A percentile compares a stretch with the other conserved stretches of the same genome.
Conservation (phyloP, 2,888 invertebrate genomes). For the Yponomeuta evonymella region DNA sequence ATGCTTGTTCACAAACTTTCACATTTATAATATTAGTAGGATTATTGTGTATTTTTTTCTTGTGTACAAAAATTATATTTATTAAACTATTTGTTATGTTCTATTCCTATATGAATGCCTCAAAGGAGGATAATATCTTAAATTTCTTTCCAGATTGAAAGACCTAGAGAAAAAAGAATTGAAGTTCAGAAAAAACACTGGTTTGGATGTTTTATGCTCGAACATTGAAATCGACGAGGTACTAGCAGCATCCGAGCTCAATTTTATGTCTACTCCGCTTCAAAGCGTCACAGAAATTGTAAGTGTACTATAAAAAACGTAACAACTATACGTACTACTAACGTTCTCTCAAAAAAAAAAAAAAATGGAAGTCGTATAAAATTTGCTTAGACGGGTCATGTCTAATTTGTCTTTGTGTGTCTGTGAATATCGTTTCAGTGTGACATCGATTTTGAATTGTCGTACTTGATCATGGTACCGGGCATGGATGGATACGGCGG, state of each 20-base stretch:
- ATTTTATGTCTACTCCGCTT: background rate
- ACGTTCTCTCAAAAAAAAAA: no score
- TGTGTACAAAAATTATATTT: no score
- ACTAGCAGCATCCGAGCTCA: background rate
- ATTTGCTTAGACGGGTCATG: no score
- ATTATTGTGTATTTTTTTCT: no score
- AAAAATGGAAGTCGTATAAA: no score
- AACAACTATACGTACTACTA: no score
- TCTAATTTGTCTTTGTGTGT: background rate
- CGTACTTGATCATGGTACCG: conserved; percentile 7
- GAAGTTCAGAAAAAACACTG: background rate
- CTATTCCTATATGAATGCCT: no score
- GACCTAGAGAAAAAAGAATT: background rate
- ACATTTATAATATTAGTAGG: no score
- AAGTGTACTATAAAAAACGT: background rate
- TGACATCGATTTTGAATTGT: background rate
- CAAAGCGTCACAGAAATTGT: background rate
- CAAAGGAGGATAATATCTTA: background rate
- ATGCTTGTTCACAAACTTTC: no score
- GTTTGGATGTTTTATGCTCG: background rate
- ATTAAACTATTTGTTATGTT: no score
- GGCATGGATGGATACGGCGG: conserved; percentile 17
- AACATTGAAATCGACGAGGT: background rate
- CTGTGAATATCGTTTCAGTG: background rate
- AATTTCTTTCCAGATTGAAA: background rate